Percentiles rank a stretch among this genome's conserved stretches.
phyloP scores from a whole-genome alignment of 2,113 vertebrate species.

The Talpa occidentalis region DNA sequence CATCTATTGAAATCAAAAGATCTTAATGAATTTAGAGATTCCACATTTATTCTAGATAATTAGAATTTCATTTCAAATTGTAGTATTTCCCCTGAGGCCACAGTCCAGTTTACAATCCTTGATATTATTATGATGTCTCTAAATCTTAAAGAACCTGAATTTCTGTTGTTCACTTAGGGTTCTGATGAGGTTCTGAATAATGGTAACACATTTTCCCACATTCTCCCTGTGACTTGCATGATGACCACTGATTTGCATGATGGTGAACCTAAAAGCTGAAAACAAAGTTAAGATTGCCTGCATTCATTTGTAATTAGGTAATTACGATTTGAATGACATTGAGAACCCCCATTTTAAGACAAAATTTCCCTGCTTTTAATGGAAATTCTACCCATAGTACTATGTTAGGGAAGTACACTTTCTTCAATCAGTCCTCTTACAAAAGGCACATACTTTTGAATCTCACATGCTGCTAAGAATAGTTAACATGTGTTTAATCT shows the following conservation, averaged over 20 bases:
- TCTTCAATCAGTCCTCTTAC: conserved; percentile 10
- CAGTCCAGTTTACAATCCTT: not conserved
- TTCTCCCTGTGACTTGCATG: not conserved
- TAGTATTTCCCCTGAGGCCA: not conserved
- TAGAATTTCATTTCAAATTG: conserved; percentile 51
- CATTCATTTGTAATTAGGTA: not conserved
- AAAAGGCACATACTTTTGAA: conserved; percentile 16
- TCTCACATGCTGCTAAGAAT: not conserved
- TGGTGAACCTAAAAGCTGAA: not conserved
- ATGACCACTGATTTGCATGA: not conserved
- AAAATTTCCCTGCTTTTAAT: conserved; percentile 8
- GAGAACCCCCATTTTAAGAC: not conserved
- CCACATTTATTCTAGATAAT: conserved; percentile 32
- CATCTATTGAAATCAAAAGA: not conserved
- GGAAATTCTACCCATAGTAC: not conserved
- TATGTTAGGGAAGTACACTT: not conserved
- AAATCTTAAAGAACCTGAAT: not conserved
- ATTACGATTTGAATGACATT: not conserved
- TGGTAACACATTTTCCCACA: not conserved
- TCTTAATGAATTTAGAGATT: conserved; percentile 15
- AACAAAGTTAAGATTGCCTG: not conserved
- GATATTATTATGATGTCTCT: not conserved
- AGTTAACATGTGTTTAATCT: not conserved
- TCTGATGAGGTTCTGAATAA: conserved; percentile 15
- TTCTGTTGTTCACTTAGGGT: not conserved